These are phyloP conservation scores for Diogma glabrata DNA, from an alignment of 2,888 invertebrate species.

Conservation along the genomic window DNA sequence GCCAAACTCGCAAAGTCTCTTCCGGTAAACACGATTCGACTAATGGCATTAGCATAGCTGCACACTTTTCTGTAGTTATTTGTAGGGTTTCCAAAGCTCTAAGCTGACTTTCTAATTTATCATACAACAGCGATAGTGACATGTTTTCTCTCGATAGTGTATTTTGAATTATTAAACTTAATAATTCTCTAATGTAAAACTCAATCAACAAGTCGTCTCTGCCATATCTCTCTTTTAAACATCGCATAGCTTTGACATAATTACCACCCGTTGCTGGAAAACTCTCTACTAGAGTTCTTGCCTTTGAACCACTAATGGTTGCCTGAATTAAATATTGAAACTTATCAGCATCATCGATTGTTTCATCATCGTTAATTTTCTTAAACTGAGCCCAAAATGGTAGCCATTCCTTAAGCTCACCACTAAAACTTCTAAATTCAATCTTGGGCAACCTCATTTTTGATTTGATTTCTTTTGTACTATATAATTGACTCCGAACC, in stretches of 20 bases:
- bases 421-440: neutral
- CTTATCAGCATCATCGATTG: neutral
- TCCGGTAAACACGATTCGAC: slow-evolving; percentile 25
- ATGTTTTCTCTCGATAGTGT: slow-evolving; percentile 12
- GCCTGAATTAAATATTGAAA: slow-evolving; percentile 1
- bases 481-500: no score
- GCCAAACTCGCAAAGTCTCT: slow-evolving; percentile 22
- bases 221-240: slow-evolving; percentile 16
- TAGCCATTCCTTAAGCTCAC: neutral
- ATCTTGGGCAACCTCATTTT: neutral
- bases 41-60: slow-evolving; percentile 11
- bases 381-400: neutral
- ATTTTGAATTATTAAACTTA: slow-evolving; percentile 21
- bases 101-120: slow-evolving; percentile 6
- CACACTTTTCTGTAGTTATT: neutral
- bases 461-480: neutral
- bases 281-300: slow-evolving; percentile 20
- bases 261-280: slow-evolving; percentile 21
- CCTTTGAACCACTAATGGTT: slow-evolving; percentile 10
- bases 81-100: slow-evolving; percentile 2
- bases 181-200: slow-evolving; percentile 22
- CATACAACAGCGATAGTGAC: neutral
- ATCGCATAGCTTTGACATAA: slow-evolving; percentile 23
- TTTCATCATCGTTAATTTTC: neutral
- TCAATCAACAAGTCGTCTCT: slow-evolving; percentile 22